Evolutionary conservation across 2,888 invertebrate genomes (phyloP), one percentile per base, ranked within the genome.

Genomic region (Drosophila setosimentum): DNA sequence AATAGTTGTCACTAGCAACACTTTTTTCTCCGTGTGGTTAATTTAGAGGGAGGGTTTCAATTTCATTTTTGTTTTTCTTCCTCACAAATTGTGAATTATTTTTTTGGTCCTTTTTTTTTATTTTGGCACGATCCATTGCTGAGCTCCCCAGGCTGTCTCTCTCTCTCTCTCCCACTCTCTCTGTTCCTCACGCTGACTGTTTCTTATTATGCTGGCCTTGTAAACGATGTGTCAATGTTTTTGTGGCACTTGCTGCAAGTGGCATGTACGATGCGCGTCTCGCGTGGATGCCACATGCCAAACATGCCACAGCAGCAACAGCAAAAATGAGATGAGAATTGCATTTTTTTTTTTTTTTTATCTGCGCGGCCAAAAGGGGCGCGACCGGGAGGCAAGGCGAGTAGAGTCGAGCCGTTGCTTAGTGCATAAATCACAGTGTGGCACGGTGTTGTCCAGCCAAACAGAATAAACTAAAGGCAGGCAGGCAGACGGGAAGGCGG

Each of bases 341-440:
- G 68, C 70, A 71, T 68, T 53, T 58, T 21, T 24, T 30, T 54
- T 59, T 55, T 70, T 65, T 7, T 59, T 54, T 54, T 62, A 45
- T 45, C 37, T 27, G 55, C 51, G 13, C 6, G 49, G 33, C 40
- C 11, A 57, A 57, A 63, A 32, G 33, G 37, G 53, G 50, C 59
- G 63, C 70, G n/a, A 50, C 57, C 57, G 35, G 53, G 49, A 32
- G 61, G 48, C 59, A 54, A 49, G 35, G 27, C 53, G 32, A 27
- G 61, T 64, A 49, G 59, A 48, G 24, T 45, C 45, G 32, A 24
- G 50, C 42, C 59, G 55, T 87, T 83, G 84, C 69, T 88, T 85
- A 85, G 84, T 88, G 88, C 83, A 85, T 85, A 85, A 85, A 85
- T 85, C 88, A 84, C 77, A 73, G 88, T 61, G 68, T 42, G 35